Percentiles rank a stretch among this genome's conserved stretches.
phyloP scores from a whole-genome alignment of 2,888 invertebrate species.

The Yponomeuta cagnagella region DNA sequence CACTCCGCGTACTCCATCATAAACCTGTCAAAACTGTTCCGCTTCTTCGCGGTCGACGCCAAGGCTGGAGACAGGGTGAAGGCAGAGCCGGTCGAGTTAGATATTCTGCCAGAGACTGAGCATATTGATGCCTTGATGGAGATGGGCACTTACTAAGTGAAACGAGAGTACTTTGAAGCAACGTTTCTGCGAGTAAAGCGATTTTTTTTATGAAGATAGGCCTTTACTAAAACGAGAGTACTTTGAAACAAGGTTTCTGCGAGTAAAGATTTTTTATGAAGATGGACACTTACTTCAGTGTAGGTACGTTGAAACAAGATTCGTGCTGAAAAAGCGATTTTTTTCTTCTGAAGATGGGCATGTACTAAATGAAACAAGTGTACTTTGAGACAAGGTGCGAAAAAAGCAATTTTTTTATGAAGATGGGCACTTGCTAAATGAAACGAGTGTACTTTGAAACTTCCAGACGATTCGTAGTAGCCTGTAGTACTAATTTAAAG shows the following conservation, averaged over 20 bases:
- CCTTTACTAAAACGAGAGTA: constrained; percentile 33
- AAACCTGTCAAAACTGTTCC: constrained; percentile 75
- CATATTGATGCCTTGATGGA: constrained; percentile 66
- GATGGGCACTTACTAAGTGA: constrained; percentile 49
- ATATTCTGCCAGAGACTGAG: constrained; percentile 64
- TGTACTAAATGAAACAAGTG: no score
- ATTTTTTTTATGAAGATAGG: constrained; percentile 64
- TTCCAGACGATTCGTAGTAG: no score
- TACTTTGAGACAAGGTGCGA: no score
- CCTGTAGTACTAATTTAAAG: no score
- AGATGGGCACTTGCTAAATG: no score
- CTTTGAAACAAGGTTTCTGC: neutral
- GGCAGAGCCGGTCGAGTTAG: constrained; percentile 54
- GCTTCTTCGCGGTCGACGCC: constrained; percentile 57
- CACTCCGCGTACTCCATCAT: constrained; percentile 82
- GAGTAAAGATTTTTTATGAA: constrained; percentile 50
- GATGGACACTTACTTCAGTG: constrained; percentile 46
- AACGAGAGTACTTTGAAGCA: neutral
- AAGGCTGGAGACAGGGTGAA: constrained; percentile 42
- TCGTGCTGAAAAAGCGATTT: no score
- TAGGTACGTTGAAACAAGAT: neutral
- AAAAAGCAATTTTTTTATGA: no score
- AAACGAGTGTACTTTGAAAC: no score
- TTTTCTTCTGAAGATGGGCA: no score
- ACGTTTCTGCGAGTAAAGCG: constrained; percentile 45